Evolutionary conservation across 2,113 vertebrate species (phyloP).

Genomic region (Elaphurus davidianus): DNA sequence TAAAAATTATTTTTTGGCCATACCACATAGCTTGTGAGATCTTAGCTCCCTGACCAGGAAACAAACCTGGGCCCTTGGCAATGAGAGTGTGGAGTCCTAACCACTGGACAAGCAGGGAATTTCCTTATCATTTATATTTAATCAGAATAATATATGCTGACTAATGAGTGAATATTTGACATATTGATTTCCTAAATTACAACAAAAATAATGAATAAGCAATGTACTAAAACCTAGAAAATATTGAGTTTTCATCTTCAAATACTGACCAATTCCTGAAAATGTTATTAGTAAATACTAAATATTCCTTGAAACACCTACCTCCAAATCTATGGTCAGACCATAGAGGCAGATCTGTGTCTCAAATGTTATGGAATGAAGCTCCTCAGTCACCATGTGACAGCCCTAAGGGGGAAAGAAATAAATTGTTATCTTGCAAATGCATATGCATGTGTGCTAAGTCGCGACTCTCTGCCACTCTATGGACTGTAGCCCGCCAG

Average conservation of each 20-base stretch:
- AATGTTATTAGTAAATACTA: neutral
- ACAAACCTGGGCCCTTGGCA: neutral
- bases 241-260: neutral
- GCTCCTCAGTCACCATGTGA: conserved; percentile 95
- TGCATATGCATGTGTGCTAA: neutral
- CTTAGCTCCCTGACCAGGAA: neutral
- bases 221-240: neutral
- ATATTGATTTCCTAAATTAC: neutral
- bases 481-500: neutral
- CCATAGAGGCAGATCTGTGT: conserved; percentile 93
- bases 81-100: neutral
- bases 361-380: conserved; percentile 96
- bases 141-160: neutral
- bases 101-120: neutral
- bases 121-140: conserved; percentile 11
- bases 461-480: neutral
- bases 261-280: neutral
- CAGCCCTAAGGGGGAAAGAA: conserved; percentile 83
- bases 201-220: neutral
- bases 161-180: neutral
- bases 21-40: neutral
- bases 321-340: conserved; percentile 93
- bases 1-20: neutral
- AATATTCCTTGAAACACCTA: conserved; percentile 69
- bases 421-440: conserved; percentile 70